phyloP scores from a whole-genome alignment of 2,888 invertebrate genomes.

The Liodrosophila aerea region DNA sequence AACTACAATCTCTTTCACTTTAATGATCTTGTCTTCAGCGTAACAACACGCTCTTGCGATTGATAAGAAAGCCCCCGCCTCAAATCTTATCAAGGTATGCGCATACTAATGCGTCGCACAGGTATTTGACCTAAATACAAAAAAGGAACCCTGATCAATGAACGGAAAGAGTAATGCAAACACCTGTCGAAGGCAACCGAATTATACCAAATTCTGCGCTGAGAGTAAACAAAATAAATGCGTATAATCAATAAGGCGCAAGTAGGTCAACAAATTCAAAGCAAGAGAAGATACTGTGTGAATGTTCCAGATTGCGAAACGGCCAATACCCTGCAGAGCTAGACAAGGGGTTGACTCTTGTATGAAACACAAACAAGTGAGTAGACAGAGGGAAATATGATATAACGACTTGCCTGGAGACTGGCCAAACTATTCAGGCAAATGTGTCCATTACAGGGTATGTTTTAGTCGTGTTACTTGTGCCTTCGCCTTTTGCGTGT shows the following conservation, averaged over 20 bases:
- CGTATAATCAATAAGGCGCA: constrained; percentile 17
- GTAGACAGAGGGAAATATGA: too few species aligned
- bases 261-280: constrained; percentile 21
- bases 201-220: not conserved
- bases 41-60: not conserved
- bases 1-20: not conserved
- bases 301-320: constrained; percentile 3
- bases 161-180: constrained; percentile 23
- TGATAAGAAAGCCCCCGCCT: constrained; percentile 14
- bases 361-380: too few species aligned
- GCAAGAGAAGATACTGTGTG: not conserved
- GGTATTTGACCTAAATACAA: constrained; percentile 60
- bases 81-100: constrained; percentile 51
- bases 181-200: constrained; percentile 15
- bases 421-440: too few species aligned
- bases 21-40: constrained; percentile 5
- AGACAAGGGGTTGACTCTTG: not conserved
- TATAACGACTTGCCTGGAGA: too few species aligned
- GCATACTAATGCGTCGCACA: constrained; percentile 30
- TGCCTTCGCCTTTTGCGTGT: not conserved
- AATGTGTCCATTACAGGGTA: constrained; percentile 34
- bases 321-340: not conserved
- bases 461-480: not conserved
- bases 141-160: constrained; percentile 50
- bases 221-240: constrained; percentile 20